These are phyloP conservation scores for Acleris literana DNA, from an alignment of 2,888 invertebrate species.

Conservation along the genomic window DNA sequence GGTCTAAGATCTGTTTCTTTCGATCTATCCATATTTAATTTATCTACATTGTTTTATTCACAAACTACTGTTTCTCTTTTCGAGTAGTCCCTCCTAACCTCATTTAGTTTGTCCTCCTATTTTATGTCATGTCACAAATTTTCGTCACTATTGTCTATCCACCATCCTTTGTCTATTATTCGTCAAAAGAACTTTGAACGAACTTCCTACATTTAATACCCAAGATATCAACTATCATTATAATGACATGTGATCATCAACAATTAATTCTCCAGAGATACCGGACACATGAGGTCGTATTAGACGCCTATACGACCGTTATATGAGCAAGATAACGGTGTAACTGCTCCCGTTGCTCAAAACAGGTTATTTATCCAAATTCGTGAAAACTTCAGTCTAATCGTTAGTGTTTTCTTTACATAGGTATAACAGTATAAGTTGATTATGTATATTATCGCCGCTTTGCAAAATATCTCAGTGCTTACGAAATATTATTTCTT, in stretches of 20 bases:
- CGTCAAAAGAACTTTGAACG: conserved; percentile 7
- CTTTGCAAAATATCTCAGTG: no score
- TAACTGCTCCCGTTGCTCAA: conserved; percentile 9
- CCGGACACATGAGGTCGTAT: conserved; percentile 4
- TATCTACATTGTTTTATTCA: no score
- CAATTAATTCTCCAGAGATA: conserved; percentile 21
- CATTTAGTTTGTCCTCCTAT: no score
- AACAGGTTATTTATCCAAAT: conserved; percentile 8
- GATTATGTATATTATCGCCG: no score
- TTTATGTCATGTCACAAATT: no score
- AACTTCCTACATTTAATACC: background rate
- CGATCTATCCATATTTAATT: no score
- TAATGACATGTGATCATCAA: conserved; percentile 30
- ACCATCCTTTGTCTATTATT: conserved; percentile 2
- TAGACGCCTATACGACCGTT: conserved; percentile 23
- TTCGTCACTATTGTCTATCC: no score
- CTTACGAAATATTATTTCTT: no score
- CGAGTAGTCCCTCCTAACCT: no score
- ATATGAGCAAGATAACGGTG: conserved; percentile 14
- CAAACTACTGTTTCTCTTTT: no score
- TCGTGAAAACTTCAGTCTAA: background rate
- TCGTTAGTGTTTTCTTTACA: background rate
- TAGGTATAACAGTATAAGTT: background rate
- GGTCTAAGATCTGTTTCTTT: no score
- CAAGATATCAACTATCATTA: conserved; percentile 7